phyloP scores from a whole-genome alignment of 2,888 invertebrate species.

The Dione juno region DNA sequence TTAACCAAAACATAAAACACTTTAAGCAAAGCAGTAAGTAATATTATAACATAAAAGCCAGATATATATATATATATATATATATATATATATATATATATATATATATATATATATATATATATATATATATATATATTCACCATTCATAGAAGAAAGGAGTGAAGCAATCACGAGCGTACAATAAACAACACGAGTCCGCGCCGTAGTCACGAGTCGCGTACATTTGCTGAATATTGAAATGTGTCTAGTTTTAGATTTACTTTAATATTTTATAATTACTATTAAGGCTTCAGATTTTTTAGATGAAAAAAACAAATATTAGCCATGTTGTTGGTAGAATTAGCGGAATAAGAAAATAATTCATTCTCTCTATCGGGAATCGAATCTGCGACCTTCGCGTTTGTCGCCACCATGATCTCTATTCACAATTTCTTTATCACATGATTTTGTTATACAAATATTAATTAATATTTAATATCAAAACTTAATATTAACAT shows the following conservation, averaged over 20 bases:
- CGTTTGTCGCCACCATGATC: too few relatives aligned
- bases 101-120: slow-evolving; percentile 14
- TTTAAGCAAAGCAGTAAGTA: slow-evolving; percentile 1
- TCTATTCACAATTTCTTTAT: too few relatives aligned
- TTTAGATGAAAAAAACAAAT: too few relatives aligned
- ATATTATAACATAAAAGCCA: slow-evolving; percentile 5
- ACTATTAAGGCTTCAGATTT: background rate
- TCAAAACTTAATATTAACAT: background rate
- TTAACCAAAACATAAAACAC: background rate
- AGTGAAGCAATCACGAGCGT: slow-evolving; percentile 28
- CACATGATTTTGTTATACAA: too few relatives aligned
- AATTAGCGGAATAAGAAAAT: too few relatives aligned
- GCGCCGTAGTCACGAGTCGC: slow-evolving; percentile 24
- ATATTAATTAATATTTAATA: too few relatives aligned
- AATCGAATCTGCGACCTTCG: too few relatives aligned
- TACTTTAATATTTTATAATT: slow-evolving; percentile 2
- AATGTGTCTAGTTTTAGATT: background rate
- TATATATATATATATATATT: background rate
- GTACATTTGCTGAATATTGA: slow-evolving; percentile 32
- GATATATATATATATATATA: slow-evolving; percentile 2
- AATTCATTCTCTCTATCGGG: too few relatives aligned
- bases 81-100: background rate
- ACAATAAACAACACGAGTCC: slow-evolving; percentile 30
- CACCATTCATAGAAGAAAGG: slow-evolving; percentile 21
- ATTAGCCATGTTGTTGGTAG: too few relatives aligned